A percentile compares a stretch with the other conserved stretches of the same genome.
These are phyloP conservation scores for Napeogenes sylphis DNA, from an alignment of 2,888 invertebrate genomes.

Conservation along the genomic window DNA sequence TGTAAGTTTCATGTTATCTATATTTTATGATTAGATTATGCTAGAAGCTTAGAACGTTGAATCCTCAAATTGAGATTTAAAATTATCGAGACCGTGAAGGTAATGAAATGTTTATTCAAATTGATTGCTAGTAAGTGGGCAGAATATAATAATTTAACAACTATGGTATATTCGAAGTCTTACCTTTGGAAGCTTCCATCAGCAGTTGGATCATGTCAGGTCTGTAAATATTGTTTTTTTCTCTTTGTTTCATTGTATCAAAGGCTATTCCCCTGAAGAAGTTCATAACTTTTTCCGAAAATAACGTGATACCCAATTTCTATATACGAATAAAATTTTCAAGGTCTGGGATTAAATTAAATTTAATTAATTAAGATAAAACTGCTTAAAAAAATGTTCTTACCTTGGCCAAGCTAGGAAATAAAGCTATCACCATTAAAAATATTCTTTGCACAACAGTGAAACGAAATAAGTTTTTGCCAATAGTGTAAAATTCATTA, in stretches of 20 bases:
- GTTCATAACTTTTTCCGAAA: conserved; percentile 35
- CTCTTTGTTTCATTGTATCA: conserved; percentile 60
- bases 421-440: conserved; percentile 36
- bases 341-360: conserved; percentile 1
- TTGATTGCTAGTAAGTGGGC: no score
- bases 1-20: no score
- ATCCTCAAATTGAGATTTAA: no score
- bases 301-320: conserved; percentile 44
- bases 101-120: no score
- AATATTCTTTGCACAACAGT: conserved; percentile 35
- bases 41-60: no score
- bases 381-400: neutral
- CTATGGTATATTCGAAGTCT: neutral
- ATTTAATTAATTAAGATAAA: conserved; percentile 11
- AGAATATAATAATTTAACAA: no score
- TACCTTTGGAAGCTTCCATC: conserved; percentile 68
- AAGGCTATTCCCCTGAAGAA: conserved; percentile 50
- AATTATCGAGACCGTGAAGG: no score
- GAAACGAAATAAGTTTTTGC: conserved; percentile 45
- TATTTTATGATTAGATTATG: no score
- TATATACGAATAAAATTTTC: conserved; percentile 24
- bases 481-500: conserved; percentile 72
- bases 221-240: conserved; percentile 63
- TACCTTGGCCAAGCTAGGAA: conserved; percentile 47
- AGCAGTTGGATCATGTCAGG: conserved; percentile 78